A percentile compares a stretch with the other conserved stretches of the same genome.
Evolutionary conservation across 2,888 invertebrate genomes (phyloP).

Genomic region (Pristionchus fissidentatus): DNA sequence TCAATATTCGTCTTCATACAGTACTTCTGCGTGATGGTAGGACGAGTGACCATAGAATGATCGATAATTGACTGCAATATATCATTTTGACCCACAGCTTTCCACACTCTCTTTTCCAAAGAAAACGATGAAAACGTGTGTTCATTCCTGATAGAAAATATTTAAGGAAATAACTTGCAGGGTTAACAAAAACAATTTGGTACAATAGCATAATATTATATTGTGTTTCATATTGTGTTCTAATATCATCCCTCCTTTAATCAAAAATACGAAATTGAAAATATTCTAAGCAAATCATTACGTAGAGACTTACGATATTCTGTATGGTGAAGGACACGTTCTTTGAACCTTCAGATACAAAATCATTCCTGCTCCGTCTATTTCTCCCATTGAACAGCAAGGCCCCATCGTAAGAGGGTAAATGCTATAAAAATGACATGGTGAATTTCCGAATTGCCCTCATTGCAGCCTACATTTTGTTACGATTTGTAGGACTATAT

Average conservation of each 20-base stretch:
- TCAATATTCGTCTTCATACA: constrained; percentile 2
- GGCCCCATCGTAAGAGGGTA: neutral
- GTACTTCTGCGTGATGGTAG: neutral
- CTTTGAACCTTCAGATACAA: neutral
- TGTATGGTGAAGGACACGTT: neutral
- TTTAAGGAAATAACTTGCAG: neutral
- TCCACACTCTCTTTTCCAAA: too few relatives aligned
- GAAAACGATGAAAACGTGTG: too few relatives aligned
- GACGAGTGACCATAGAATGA: neutral
- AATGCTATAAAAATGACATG: too few relatives aligned
- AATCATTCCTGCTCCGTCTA: neutral
- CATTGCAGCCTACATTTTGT: too few relatives aligned
- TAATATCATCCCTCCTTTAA: neutral
- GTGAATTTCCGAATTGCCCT: too few relatives aligned
- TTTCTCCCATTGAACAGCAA: neutral
- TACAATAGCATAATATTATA: too few relatives aligned
- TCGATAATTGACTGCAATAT: constrained; percentile 25
- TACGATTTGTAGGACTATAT: too few relatives aligned
- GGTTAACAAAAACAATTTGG: too few relatives aligned
- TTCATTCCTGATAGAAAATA: too few relatives aligned
- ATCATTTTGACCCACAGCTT: too few relatives aligned
- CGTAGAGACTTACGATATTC: neutral
- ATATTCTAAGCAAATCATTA: neutral
- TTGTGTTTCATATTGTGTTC: too few relatives aligned
- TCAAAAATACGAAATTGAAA: too few relatives aligned